Evolutionary conservation across 2,113 vertebrate genomes (phyloP), one percentile per base, ranked within the genome.

Genomic region (Eidolon helvum): DNA sequence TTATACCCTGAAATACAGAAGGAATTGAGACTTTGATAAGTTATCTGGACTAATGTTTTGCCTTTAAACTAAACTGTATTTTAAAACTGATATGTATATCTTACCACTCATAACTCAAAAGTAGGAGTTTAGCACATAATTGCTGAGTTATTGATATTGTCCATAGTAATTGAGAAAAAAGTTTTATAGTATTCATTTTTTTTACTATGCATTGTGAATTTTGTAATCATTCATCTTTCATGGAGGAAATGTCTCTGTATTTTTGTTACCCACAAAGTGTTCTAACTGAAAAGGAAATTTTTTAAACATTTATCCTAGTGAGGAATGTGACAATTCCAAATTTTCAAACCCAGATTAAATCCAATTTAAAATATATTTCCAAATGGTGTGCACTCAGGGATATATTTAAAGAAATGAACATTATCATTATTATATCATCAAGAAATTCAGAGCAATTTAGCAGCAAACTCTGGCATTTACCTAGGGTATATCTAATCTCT

Each of bases 391-490:
- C 14, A 91, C 4, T 85, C 33, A 89, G 30, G 19, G 18, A 66
- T 74, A 38, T 78, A 69, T 72, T 90, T 89, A 53, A 53, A 59
- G 21, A 87, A 80, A 72, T 80, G 59, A 88, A 87, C 19, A 71
- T 14, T 82, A 33, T 77, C 71, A 72, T 85, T 35, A 72, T 75
- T 43, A 69, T 71, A 92, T 68, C 79, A 87, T 95, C 35, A 89
- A 90, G 77, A 95, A 88, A 88, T 82, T 94, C 15, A 38, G 59
- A 96, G 77, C n/a, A 95, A 75, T 48, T 95, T 88, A 85, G 19
- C 35, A 77, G 72, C n/a, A 78, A 74, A 72, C 22, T 91, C 69
- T 89, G 66, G 33, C 33, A 88, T 84, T 63, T 92, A 63, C 66
- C 75, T 80, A 66, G 45, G 26, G 6, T 82, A 0, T 86, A 78